Conservation (phyloP, 2,888 invertebrate species). For the Euplagia quadripunctaria region DNA sequence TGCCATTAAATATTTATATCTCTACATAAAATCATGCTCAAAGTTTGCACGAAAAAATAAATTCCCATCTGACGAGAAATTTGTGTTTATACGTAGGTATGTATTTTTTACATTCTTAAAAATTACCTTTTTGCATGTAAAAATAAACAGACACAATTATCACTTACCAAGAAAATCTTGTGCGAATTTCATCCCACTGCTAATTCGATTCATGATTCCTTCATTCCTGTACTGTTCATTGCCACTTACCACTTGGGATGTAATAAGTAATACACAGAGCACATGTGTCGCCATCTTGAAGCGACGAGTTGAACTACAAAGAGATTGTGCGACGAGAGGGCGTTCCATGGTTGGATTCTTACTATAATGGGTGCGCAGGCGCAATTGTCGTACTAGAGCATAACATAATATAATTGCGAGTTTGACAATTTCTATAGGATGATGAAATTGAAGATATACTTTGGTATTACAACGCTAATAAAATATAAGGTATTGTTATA, state of each 20-base stretch:
- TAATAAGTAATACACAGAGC: conserved; percentile 58
- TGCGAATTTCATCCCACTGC: conserved; percentile 79
- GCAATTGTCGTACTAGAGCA: conserved; percentile 74
- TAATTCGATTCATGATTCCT: conserved; percentile 74
- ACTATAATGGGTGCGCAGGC: conserved; percentile 69
- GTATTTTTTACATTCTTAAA: too few relatives aligned
- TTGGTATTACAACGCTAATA: neutral
- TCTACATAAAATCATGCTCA: too few relatives aligned
- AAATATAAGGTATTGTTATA: neutral
- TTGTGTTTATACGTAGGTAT: too few relatives aligned
- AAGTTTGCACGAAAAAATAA: too few relatives aligned
- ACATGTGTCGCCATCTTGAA: conserved; percentile 79
- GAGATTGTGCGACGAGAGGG: conserved; percentile 44
- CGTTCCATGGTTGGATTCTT: conserved; percentile 70
- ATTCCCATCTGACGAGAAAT: too few relatives aligned
- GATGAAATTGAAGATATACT: conserved; percentile 35
- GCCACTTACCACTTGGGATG: conserved; percentile 56
- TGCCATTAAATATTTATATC: too few relatives aligned
- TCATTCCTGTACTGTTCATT: conserved; percentile 66
- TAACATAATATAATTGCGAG: conserved; percentile 65
- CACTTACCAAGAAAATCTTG: conserved; percentile 79
- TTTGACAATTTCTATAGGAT: conserved; percentile 61
- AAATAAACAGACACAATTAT: neutral
- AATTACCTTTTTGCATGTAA: too few relatives aligned
- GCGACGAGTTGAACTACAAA: conserved; percentile 61